A percentile compares a stretch with the other conserved stretches of the same genome.
Conservation (phyloP, 2,888 invertebrate species). For the Phania funesta region DNA sequence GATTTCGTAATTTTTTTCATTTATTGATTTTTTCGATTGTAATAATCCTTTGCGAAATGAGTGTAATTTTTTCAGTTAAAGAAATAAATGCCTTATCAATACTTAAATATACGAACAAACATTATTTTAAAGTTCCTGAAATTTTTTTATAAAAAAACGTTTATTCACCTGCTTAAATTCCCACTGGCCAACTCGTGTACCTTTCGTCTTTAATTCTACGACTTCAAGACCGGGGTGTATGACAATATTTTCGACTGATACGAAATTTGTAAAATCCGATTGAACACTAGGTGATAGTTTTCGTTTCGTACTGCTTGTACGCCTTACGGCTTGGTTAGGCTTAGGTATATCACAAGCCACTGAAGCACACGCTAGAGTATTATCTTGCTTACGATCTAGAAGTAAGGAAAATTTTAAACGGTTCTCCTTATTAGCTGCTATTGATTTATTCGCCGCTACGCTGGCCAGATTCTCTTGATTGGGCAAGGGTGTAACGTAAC, state of each 20-base stretch:
- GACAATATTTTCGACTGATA: constrained; percentile 81
- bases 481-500: constrained; percentile 78
- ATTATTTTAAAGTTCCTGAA: neutral
- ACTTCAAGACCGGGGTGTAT: constrained; percentile 86
- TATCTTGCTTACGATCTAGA: constrained; percentile 91
- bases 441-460: constrained; percentile 19
- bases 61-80: too few relatives aligned
- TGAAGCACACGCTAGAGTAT: constrained; percentile 87
- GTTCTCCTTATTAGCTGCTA: constrained; percentile 72
- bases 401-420: constrained; percentile 84
- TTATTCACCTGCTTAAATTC: constrained; percentile 84
- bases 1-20: too few relatives aligned
- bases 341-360: constrained; percentile 87
- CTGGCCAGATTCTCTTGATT: constrained; percentile 35
- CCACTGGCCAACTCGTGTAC: constrained; percentile 86
- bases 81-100: too few relatives aligned
- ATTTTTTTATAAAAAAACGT: neutral
- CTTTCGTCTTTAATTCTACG: constrained; percentile 83
- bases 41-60: too few relatives aligned
- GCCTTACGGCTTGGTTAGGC: constrained; percentile 82
- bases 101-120: too few relatives aligned
- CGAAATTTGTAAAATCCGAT: constrained; percentile 84
- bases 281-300: constrained; percentile 85
- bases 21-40: too few relatives aligned
- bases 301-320: constrained; percentile 87